Percentiles rank a stretch among this genome's conserved stretches.
Conservation (phyloP, 2,113 vertebrate species). For the Lanius collurio region DNA sequence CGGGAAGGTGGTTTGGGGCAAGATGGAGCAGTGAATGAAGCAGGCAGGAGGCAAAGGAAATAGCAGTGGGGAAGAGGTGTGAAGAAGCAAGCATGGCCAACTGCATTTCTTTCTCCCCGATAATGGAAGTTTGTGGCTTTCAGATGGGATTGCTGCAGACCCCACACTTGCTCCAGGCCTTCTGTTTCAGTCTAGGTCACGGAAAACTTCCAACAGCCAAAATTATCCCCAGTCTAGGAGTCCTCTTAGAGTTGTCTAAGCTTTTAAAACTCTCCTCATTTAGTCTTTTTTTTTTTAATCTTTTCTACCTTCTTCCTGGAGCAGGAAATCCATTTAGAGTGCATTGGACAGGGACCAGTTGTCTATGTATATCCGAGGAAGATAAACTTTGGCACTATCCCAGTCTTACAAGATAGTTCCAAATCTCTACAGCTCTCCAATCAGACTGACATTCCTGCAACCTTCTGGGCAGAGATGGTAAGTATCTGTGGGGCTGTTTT, state of each 20-base stretch:
- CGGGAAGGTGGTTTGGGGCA: background rate
- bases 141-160: background rate
- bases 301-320: background rate
- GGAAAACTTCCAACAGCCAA: background rate
- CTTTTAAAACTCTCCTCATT: background rate
- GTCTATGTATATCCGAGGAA: conserved; percentile 66
- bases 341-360: conserved; percentile 80
- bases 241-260: background rate
- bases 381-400: conserved; percentile 83
- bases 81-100: background rate
- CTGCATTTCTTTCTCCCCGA: background rate
- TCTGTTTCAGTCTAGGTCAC: background rate
- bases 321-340: conserved; percentile 77
- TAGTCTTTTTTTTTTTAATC: background rate
- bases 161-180: background rate
- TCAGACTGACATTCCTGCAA: conserved; percentile 80
- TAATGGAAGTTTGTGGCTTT: background rate
- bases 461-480: background rate
- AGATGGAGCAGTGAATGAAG: background rate
- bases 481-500: background rate
- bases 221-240: no score
- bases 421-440: conserved; percentile 78
- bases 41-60: background rate
- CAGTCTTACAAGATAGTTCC: conserved; percentile 76
- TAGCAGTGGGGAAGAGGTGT: background rate